Conservation (phyloP, 2,888 invertebrate genomes). For the Tenthredo scrophulariae region DNA sequence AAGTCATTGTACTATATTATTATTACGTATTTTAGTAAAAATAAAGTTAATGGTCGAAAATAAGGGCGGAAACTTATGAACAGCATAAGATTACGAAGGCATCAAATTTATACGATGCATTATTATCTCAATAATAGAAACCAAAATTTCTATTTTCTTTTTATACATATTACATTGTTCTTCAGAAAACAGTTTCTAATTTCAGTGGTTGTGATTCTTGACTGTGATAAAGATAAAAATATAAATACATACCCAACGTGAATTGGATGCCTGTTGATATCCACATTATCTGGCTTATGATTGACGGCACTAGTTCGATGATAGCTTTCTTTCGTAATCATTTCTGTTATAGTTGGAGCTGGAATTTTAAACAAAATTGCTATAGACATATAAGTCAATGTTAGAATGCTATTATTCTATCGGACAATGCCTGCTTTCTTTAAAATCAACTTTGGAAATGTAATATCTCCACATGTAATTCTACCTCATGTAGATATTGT, state of each 20-base stretch:
- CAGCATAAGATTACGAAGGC: not conserved
- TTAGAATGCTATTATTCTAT: not conserved
- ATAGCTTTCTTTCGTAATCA: constrained; percentile 78
- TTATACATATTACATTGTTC: constrained; percentile 34
- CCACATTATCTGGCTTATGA: constrained; percentile 83
- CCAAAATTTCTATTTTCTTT: constrained; percentile 45
- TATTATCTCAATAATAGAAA: constrained; percentile 5
- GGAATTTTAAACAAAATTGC: constrained; percentile 54
- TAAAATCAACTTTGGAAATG: not conserved
- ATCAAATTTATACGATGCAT: not conserved
- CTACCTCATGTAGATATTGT: not conserved
- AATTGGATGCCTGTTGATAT: constrained; percentile 83
- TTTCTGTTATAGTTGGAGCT: constrained; percentile 76
- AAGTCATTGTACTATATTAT: constrained; percentile 14
- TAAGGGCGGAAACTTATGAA: not conserved
- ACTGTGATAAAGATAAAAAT: not conserved
- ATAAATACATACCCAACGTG: constrained; percentile 82
- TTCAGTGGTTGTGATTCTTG: constrained; percentile 13
- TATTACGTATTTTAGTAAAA: not conserved
- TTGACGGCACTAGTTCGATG: constrained; percentile 79
- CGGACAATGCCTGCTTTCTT: not conserved
- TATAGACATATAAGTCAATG: not conserved
- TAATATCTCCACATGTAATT: not conserved
- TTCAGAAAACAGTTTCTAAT: constrained; percentile 11
- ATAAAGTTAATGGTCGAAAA: not conserved